phyloP scores from a whole-genome alignment of 2,888 invertebrate species.

The Abrostola tripartita region DNA sequence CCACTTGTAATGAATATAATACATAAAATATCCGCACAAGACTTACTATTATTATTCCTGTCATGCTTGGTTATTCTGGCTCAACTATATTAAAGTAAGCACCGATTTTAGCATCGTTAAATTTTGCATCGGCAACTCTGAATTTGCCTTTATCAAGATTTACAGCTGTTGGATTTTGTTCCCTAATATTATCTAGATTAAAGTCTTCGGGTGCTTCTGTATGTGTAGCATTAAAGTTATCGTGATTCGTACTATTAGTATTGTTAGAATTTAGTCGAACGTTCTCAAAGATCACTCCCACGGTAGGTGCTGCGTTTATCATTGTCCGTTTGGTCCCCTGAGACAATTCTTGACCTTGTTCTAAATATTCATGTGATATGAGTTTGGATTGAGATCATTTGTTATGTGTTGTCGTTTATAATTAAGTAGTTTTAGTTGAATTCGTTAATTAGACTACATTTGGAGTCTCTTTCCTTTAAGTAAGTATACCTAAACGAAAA shows the following conservation, averaged over 20 bases:
- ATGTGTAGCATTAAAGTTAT: constrained; percentile 56
- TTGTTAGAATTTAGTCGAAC: constrained; percentile 66
- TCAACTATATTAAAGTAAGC: constrained; percentile 61
- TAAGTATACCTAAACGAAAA: too few species aligned
- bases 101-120: constrained; percentile 64
- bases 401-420: constrained; percentile 23
- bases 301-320: constrained; percentile 75
- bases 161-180: constrained; percentile 38
- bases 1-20: constrained; percentile 50
- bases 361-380: constrained; percentile 72
- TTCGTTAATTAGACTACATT: too few species aligned
- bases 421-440: constrained; percentile 9
- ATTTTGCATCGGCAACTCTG: constrained; percentile 57
- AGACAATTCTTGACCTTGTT: constrained; percentile 85
- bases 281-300: constrained; percentile 81
- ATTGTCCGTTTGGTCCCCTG: constrained; percentile 80
- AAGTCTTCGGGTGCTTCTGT: constrained; percentile 34
- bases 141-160: constrained; percentile 37
- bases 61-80: constrained; percentile 62
- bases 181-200: constrained; percentile 34
- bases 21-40: constrained; percentile 40
- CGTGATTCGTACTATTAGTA: constrained; percentile 63
- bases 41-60: constrained; percentile 47
- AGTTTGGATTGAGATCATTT: constrained; percentile 46
- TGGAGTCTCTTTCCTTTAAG: too few species aligned